phyloP scores from a whole-genome alignment of 2,888 invertebrate genomes.

The Trimorus sp. region DNA sequence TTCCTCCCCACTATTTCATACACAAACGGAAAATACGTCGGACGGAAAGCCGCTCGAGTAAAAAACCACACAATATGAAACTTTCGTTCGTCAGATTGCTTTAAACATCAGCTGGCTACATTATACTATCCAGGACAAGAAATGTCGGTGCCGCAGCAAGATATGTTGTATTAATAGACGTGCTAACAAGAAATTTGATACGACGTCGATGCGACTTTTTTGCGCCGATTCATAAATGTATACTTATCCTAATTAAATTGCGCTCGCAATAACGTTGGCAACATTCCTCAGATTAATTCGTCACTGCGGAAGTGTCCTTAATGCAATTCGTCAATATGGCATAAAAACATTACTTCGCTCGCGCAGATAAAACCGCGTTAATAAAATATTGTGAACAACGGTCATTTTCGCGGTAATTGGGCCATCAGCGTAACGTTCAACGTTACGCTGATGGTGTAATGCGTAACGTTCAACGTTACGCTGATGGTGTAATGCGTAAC shows the following conservation, averaged over 20 bases:
- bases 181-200: constrained; percentile 44
- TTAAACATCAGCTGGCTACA: constrained; percentile 42
- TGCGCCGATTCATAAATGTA: constrained; percentile 30
- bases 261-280: constrained; percentile 3
- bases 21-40: constrained; percentile 6
- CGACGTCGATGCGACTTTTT: constrained; percentile 31
- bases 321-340: too few species aligned
- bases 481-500: too few species aligned
- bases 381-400: too few species aligned
- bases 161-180: constrained; percentile 47
- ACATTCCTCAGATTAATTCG: not conserved
- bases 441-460: too few species aligned
- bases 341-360: too few species aligned
- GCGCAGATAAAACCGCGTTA: too few species aligned
- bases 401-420: too few species aligned
- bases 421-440: not conserved
- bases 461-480: too few species aligned
- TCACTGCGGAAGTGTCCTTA: too few species aligned
- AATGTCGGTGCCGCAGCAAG: constrained; percentile 34
- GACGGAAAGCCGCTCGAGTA: not conserved
- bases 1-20: not conserved
- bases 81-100: constrained; percentile 36
- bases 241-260: constrained; percentile 45
- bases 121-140: constrained; percentile 45
- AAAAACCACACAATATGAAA: constrained; percentile 28